phyloP scores from a whole-genome alignment of 2,888 invertebrate species.

The Philonicus albiceps region DNA sequence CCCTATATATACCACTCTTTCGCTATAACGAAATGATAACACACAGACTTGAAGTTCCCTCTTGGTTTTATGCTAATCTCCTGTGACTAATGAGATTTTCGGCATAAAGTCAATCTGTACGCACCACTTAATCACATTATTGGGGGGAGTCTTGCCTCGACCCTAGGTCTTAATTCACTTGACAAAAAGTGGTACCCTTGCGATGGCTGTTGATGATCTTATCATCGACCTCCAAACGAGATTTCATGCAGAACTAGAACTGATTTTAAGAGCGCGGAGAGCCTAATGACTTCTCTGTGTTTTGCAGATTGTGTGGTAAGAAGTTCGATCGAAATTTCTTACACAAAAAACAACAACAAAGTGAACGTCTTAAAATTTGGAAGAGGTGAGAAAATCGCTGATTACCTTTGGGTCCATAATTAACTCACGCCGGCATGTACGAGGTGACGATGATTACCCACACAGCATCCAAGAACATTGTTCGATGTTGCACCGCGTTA shows the following conservation, averaged over 20 bases:
- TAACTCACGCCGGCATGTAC: not conserved
- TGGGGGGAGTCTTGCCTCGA: not conserved
- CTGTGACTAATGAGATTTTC: slow-evolving; percentile 48
- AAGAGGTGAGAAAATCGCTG: slow-evolving; percentile 40
- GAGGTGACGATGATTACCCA: not conserved
- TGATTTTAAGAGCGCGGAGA: not conserved
- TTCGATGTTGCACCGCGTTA: not conserved
- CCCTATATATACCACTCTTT: not conserved
- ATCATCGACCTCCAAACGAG: slow-evolving; percentile 19
- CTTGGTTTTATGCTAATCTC: slow-evolving; percentile 48
- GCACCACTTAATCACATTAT: slow-evolving; percentile 46
- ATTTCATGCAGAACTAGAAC: not conserved
- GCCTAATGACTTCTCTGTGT: slow-evolving; percentile 4
- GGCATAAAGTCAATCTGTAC: slow-evolving; percentile 48
- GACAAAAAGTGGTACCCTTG: not conserved
- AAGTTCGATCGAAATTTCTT: not conserved
- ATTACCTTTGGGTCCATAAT: slow-evolving; percentile 30
- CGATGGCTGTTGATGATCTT: not conserved
- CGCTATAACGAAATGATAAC: not conserved
- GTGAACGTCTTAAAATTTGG: slow-evolving; percentile 26
- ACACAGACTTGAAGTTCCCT: not conserved
- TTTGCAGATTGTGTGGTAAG: not conserved
- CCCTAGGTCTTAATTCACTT: not conserved
- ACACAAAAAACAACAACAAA: slow-evolving; percentile 37
- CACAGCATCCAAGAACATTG: not conserved